Evolutionary conservation across 2,113 vertebrate species (phyloP).

Genomic region (Syrmaticus mikado): DNA sequence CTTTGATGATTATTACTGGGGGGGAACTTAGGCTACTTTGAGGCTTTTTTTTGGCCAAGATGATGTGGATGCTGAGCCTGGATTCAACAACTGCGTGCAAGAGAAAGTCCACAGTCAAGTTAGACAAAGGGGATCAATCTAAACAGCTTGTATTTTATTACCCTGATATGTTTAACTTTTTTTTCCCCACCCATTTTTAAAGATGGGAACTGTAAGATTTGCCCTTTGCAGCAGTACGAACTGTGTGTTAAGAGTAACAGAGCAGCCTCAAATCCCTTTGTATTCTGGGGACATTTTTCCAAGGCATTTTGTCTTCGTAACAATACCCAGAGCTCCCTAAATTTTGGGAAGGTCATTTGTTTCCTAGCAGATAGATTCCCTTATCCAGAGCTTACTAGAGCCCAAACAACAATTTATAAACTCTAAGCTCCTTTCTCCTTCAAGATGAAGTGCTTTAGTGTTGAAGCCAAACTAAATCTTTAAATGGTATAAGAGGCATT

Average conservation of each 20-base stretch:
- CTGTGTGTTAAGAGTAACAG: constrained; percentile 23
- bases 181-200: constrained; percentile 22
- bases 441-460: constrained; percentile 69
- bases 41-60: background rate
- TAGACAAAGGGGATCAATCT: background rate
- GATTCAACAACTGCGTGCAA: background rate
- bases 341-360: constrained; percentile 69
- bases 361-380: constrained; percentile 73
- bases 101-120: background rate
- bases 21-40: background rate
- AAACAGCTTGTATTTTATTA: constrained; percentile 36
- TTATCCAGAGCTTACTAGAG: constrained; percentile 62
- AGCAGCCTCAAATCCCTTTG: constrained; percentile 34
- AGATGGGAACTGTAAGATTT: constrained; percentile 1
- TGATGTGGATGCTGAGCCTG: background rate
- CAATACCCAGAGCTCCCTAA: constrained; percentile 71
- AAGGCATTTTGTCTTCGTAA: constrained; percentile 57
- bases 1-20: background rate
- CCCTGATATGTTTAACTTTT: constrained; percentile 23
- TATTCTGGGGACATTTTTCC: constrained; percentile 56
- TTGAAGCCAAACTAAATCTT: constrained; percentile 75
- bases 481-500: constrained; percentile 80
- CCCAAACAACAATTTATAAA: constrained; percentile 74
- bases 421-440: constrained; percentile 53
- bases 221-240: constrained; percentile 56